A percentile compares a stretch with the other conserved stretches of the same genome.
Evolutionary conservation across 1,140 invertebrate genomes (phyloP).

Genomic region (Teleopsis dalmanni): DNA sequence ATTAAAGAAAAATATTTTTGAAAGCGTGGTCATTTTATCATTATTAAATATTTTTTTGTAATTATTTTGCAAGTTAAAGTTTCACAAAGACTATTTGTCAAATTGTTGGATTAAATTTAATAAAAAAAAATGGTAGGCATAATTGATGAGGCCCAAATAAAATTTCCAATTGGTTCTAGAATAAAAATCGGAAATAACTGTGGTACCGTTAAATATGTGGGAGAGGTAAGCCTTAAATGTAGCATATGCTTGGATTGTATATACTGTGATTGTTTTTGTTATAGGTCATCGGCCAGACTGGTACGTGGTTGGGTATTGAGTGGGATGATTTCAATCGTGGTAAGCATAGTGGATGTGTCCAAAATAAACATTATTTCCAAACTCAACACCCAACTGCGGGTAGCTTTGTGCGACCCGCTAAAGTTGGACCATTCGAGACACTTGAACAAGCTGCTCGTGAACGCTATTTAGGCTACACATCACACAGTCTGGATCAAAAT

Average conservation of each 20-base stretch:
- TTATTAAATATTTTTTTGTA: no score
- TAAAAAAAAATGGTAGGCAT: constrained; percentile 36
- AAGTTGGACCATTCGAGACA: constrained; percentile 62
- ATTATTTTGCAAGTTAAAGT: background rate
- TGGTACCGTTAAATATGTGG: constrained; percentile 48
- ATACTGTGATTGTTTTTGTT: background rate
- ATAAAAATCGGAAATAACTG: constrained; percentile 40
- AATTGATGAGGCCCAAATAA: constrained; percentile 37
- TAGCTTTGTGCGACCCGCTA: constrained; percentile 77
- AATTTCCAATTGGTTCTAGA: constrained; percentile 37
- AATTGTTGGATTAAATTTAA: background rate
- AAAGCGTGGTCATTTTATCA: no score
- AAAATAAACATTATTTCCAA: constrained; percentile 74
- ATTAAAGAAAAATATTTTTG: no score
- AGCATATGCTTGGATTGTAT: background rate
- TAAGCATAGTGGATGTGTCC: constrained; percentile 81
- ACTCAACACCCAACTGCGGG: constrained; percentile 67
- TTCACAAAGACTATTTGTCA: background rate
- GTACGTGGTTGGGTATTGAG: constrained; percentile 81
- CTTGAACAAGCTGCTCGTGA: constrained; percentile 61
- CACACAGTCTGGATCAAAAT: constrained; percentile 52
- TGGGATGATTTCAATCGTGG: constrained; percentile 84
- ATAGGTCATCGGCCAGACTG: constrained; percentile 50
- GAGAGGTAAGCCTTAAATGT: constrained; percentile 27
- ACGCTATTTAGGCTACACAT: constrained; percentile 44